These are phyloP conservation scores for Suillia variegata DNA, from an alignment of 2,888 invertebrate species.

Conservation along the genomic window DNA sequence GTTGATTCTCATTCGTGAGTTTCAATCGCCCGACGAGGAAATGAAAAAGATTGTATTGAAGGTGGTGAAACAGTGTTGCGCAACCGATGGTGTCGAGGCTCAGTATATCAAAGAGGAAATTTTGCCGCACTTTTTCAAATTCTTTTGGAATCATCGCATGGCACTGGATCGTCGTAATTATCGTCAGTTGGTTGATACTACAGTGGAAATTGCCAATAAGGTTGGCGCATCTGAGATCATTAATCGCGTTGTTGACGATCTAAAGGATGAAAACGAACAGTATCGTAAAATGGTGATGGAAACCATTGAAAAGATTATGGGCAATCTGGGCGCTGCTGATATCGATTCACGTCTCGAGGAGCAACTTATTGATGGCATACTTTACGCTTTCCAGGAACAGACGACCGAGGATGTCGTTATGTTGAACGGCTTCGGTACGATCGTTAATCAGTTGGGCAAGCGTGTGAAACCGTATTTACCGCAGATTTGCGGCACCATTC, in stretches of 20 bases:
- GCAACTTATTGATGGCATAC: conserved; percentile 97
- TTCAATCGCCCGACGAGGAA: conserved; percentile 99
- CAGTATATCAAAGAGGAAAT: conserved; percentile 99
- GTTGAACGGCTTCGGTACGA: conserved; percentile 99
- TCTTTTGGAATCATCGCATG: conserved; percentile 99
- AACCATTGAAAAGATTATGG: conserved; percentile 98
- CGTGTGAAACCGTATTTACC: conserved; percentile 98
- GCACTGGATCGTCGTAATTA: conserved; percentile 98
- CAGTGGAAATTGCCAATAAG: conserved; percentile 99
- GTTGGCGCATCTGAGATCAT: conserved; percentile 99
- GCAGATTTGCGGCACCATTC: conserved; percentile 99
- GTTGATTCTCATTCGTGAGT: conserved; percentile 96
- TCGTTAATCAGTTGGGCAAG: conserved; percentile 96
- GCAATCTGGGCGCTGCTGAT: conserved; percentile 95
- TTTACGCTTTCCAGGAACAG: conserved; percentile 99
- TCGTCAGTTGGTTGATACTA: conserved; percentile 96
- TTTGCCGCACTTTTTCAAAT: conserved; percentile 96
- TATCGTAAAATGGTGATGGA: conserved; percentile 99
- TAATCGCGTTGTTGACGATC: conserved; percentile 96
- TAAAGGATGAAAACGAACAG: conserved; percentile 99
- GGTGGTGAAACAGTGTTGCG: conserved; percentile 99
- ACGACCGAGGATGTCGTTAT: conserved; percentile 99
- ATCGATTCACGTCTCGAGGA: conserved; percentile 98
- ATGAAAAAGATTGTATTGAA: conserved; percentile 99
- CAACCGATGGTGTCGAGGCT: conserved; percentile 99